phyloP scores from a whole-genome alignment of 2,113 vertebrate species.

The Anhinga rufa region DNA sequence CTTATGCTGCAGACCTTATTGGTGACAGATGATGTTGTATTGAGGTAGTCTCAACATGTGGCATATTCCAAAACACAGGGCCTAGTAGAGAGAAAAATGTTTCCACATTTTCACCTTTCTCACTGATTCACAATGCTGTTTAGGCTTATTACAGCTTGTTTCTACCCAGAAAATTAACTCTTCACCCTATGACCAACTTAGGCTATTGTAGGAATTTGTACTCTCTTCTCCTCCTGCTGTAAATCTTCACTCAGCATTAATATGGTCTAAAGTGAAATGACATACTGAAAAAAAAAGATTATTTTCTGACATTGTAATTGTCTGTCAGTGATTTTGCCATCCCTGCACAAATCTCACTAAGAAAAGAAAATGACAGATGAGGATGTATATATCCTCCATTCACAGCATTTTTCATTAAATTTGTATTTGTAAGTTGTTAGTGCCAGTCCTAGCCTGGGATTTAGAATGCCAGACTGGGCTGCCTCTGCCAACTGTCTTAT shows the following conservation, averaged over 20 bases:
- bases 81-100: not conserved
- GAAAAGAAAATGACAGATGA: not conserved
- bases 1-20: not conserved
- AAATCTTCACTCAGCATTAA: not conserved
- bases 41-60: not conserved
- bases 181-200: not conserved
- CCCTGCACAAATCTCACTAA: not conserved
- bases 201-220: not conserved
- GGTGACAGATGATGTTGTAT: not conserved
- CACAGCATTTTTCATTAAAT: not conserved
- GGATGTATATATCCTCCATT: not conserved
- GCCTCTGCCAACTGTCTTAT: not conserved
- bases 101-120: not conserved
- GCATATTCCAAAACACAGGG: not conserved
- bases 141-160: not conserved
- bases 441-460: not conserved
- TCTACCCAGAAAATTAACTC: not conserved
- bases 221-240: not conserved
- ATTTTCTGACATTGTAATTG: not conserved
- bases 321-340: not conserved
- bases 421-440: not conserved
- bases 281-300: not conserved
- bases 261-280: not conserved
- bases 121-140: not conserved
- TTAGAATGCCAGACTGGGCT: not conserved